A percentile compares a stretch with the other conserved stretches of the same genome.
phyloP scores from a whole-genome alignment of 2,797 vertebrate species.

The Peromyscus melanophrys region DNA sequence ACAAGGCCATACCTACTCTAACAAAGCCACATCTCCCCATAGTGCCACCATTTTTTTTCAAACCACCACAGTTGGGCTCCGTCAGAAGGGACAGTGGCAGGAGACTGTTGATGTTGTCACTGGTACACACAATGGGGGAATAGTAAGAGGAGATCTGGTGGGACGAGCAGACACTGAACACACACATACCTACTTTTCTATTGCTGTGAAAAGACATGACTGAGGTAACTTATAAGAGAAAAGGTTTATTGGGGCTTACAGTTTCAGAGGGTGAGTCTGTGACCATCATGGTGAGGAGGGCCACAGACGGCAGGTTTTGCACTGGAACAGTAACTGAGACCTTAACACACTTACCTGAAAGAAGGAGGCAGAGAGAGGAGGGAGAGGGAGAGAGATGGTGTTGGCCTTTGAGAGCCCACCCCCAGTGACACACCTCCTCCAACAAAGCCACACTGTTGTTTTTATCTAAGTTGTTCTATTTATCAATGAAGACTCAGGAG shows the following conservation, averaged over 20 bases:
- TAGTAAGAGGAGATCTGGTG: neutral
- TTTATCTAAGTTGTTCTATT: neutral
- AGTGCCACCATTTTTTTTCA: neutral
- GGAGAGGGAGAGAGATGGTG: no score
- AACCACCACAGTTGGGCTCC: neutral
- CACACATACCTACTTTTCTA: neutral
- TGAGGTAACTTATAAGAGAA: neutral
- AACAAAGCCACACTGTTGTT: neutral
- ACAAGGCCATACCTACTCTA: neutral
- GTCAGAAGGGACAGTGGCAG: neutral
- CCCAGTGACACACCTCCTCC: neutral
- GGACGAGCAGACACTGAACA: neutral
- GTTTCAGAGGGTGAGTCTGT: neutral
- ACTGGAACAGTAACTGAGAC: neutral
- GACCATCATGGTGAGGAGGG: neutral
- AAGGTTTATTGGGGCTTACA: neutral
- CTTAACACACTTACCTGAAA: no score
- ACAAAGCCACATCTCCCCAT: neutral
- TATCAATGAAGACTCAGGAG: neutral
- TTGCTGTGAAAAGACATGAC: no score
- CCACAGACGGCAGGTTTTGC: no score
- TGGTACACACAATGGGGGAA: neutral
- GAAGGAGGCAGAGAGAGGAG: no score
- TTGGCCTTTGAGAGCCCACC: neutral
- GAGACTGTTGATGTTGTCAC: neutral